A percentile compares a stretch with the other conserved stretches of the same genome.
These are phyloP conservation scores for Catalaphyllia jardinei DNA, from an alignment of 64 coral and sea anemone species.

Conservation along the genomic window DNA sequence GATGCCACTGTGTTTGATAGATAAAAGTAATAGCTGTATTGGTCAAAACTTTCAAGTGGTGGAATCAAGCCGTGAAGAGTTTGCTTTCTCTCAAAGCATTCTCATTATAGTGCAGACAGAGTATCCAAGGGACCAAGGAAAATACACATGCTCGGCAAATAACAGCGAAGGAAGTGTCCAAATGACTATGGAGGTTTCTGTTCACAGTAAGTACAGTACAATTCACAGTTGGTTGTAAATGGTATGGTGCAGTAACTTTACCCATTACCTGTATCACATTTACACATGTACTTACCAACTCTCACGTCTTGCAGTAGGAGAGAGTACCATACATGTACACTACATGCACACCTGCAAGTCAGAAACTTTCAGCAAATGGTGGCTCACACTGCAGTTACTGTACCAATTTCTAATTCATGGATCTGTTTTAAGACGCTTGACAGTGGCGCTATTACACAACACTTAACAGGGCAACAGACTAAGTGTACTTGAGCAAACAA, in stretches of 20 bases:
- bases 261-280: background rate
- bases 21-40: background rate
- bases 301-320: no score
- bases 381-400: no score
- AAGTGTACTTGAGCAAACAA: no score
- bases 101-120: background rate
- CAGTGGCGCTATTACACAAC: no score
- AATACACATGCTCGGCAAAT: constrained; percentile 19
- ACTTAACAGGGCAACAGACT: no score
- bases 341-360: no score
- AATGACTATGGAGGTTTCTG: background rate
- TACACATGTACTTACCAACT: no score
- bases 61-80: background rate
- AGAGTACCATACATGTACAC: no score
- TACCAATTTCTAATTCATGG: no score
- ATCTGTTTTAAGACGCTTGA: no score
- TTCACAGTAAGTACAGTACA: constrained; percentile 35
- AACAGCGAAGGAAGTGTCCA: background rate
- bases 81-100: background rate
- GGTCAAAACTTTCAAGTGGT: background rate
- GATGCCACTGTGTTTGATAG: background rate
- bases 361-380: no score
- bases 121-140: constrained; percentile 28
- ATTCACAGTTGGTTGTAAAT: background rate
- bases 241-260: background rate